phyloP scores from a whole-genome alignment of 1,140 invertebrate species.

The Antheraea mylitta region DNA sequence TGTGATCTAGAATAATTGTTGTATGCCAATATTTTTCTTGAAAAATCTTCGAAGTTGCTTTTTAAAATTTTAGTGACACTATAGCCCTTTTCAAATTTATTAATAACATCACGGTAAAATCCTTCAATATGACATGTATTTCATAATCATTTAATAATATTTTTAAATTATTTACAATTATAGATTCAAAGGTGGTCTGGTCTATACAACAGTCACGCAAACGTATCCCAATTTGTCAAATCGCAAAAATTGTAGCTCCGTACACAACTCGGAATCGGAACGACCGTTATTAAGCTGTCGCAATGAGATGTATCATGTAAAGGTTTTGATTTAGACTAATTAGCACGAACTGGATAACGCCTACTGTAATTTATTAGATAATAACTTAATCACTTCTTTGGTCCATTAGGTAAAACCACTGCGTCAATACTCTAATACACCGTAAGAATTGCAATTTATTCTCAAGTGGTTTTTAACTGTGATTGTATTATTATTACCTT shows the following conservation, averaged over 20 bases:
- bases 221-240: constrained; percentile 1
- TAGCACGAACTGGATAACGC: neutral
- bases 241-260: neutral
- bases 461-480: too few relatives aligned
- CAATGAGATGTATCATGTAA: neutral
- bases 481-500: too few relatives aligned
- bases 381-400: neutral
- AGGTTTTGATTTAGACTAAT: neutral
- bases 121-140: too few relatives aligned
- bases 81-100: too few relatives aligned
- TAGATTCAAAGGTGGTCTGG: neutral
- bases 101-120: too few relatives aligned
- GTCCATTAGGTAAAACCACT: neutral
- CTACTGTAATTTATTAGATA: neutral
- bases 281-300: neutral
- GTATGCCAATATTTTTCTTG: too few relatives aligned
- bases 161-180: neutral
- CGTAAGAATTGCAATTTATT: too few relatives aligned
- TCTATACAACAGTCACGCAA: neutral
- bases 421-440: neutral
- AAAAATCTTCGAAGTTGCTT: too few relatives aligned
- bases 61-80: too few relatives aligned
- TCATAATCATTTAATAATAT: neutral
- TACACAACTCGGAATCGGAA: neutral
- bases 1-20: too few relatives aligned